A percentile compares a stretch with the other conserved stretches of the same genome.
These are phyloP conservation scores for Notolabrus celidotus DNA, from an alignment of 2,797 vertebrate genomes.

Conservation along the genomic window DNA sequence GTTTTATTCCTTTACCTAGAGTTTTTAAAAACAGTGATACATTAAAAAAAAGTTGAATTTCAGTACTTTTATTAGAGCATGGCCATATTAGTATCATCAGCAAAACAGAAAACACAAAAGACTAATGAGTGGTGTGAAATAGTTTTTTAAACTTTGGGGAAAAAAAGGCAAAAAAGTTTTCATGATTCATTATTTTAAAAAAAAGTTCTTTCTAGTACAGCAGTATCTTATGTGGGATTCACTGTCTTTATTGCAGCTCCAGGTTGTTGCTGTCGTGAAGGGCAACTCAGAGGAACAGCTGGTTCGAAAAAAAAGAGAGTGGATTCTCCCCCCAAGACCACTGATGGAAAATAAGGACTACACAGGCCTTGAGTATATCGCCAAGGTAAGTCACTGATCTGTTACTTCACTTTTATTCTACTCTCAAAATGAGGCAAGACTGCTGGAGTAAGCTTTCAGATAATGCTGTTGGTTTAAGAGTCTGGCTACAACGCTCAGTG, in stretches of 20 bases:
- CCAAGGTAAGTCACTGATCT: slow-evolving; percentile 85
- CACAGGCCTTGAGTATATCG: slow-evolving; percentile 82
- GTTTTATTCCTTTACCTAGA: too few relatives aligned
- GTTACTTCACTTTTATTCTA: background rate
- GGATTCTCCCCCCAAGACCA: slow-evolving; percentile 90
- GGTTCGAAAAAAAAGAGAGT: slow-evolving; percentile 82
- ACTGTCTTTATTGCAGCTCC: slow-evolving; percentile 26
- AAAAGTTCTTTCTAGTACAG: too few relatives aligned
- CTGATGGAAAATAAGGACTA: slow-evolving; percentile 90
- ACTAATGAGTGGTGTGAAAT: too few relatives aligned
- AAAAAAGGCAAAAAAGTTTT: too few relatives aligned
- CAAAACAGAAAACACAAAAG: too few relatives aligned
- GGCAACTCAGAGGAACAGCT: slow-evolving; percentile 9
- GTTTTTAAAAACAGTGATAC: too few relatives aligned
- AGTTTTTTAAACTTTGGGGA: too few relatives aligned
- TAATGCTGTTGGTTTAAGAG: background rate
- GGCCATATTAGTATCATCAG: too few relatives aligned
- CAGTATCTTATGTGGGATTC: too few relatives aligned
- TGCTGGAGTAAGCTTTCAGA: background rate
- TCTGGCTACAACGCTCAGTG: background rate
- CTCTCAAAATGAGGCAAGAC: background rate
- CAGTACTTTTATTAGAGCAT: too few relatives aligned
- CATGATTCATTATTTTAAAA: too few relatives aligned
- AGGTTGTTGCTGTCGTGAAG: slow-evolving; percentile 23
- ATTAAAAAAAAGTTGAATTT: too few relatives aligned